Conservation (phyloP, 2,888 invertebrate genomes). For the Macrophya alboannulata region DNA sequence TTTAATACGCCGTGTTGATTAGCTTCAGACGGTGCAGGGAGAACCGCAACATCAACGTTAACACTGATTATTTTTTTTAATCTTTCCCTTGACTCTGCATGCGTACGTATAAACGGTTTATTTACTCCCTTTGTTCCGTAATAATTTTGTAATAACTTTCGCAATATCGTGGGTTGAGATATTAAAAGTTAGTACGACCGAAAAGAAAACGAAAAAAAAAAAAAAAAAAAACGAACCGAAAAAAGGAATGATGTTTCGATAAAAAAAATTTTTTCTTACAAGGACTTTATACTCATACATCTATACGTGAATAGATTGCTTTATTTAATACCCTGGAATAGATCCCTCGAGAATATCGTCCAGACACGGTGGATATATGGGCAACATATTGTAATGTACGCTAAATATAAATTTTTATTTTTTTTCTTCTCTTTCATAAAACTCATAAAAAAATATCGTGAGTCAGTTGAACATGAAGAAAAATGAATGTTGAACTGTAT, state of each 20-base stretch:
- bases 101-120: not conserved
- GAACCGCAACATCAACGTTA: not conserved
- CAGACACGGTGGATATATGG: not conserved
- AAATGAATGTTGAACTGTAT: no score
- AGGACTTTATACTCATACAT: not conserved
- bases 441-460: no score
- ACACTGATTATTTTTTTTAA: not conserved
- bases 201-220: no score
- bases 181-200: not conserved
- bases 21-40: not conserved
- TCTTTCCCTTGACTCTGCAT: not conserved
- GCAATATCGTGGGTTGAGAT: not conserved
- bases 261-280: not conserved
- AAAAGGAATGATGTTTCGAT: not conserved
- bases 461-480: no score
- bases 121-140: not conserved
- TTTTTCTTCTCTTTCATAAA: no score
- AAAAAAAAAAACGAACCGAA: not conserved
- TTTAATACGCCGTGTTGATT: conserved; percentile 9
- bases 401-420: not conserved
- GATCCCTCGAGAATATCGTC: not conserved
- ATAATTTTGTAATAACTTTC: conserved; percentile 8
- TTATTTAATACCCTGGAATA: not conserved
- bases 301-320: conserved; percentile 4
- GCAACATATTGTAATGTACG: not conserved